Evolutionary conservation across 2,113 vertebrate genomes (phyloP), one percentile per base, ranked within the genome.

Genomic region (Osmerus mordax): DNA sequence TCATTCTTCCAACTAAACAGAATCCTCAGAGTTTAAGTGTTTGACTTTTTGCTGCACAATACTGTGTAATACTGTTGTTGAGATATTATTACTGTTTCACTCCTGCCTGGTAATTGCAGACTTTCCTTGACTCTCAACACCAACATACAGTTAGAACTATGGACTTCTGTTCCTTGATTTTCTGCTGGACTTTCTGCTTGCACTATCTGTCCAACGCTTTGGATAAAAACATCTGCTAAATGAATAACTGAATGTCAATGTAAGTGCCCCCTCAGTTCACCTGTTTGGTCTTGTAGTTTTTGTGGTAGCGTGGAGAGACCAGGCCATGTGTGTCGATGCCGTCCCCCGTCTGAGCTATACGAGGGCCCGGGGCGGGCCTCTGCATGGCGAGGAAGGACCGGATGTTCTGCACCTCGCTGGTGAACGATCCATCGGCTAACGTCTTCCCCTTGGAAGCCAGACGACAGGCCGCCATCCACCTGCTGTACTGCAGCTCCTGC

Each of bases 251-350:
- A 41, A 41, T 41, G 36, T 41, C 36, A 41, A 5, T 32, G 29
- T 32, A 32, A 32, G 29, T 0, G 29, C 5, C 29, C 29, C 5
- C 5, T 3, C 29, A 23, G 32, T 41, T 9, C 36, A 93, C 93
- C 90, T 94, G 93, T 67, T 94, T 94, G 56, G 91, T 87, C 67
- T 93, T 94, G 73, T 94, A 90, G 78, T 93, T 94, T 14, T 93
- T 89, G 77, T 94, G 93, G 79, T 92, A 93, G 29, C 92, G 89
- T 8, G 89, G 87, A 0, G 92, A 92, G 0, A 94, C 89, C 0
- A 94, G 87, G 53, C 90, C 89, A 0, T 92, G 89, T 28, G 93
- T 89, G 83, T 93, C 92, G 78, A 93, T 91, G 68, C 82, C 84
- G 14, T 93, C 92, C 0, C 84, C 25, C 0, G 82, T 80, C 21